Evolutionary conservation across 2,888 invertebrate genomes (phyloP).

Genomic region (Cactoblastis cactorum): DNA sequence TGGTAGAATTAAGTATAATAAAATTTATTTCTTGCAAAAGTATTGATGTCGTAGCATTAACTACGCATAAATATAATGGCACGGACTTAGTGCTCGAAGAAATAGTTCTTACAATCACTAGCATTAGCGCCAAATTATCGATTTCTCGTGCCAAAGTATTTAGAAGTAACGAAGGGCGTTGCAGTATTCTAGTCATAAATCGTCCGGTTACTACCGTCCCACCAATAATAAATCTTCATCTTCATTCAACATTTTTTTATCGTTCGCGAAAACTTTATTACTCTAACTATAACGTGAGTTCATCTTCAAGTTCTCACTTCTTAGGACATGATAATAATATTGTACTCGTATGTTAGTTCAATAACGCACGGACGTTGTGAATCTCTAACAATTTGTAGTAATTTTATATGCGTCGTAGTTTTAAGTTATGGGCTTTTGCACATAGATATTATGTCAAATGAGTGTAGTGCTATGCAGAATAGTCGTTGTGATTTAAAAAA

Average conservation of each 20-base stretch:
- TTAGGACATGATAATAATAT: background rate
- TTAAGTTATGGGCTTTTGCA: too few relatives aligned
- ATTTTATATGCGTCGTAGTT: too few relatives aligned
- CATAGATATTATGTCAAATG: too few relatives aligned
- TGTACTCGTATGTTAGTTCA: too few relatives aligned
- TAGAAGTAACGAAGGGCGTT: slow-evolving; percentile 16
- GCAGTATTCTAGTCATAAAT: slow-evolving; percentile 18
- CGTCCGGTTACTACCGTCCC: too few relatives aligned
- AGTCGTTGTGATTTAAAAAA: too few relatives aligned
- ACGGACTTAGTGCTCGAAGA: background rate
- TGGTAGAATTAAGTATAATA: too few relatives aligned
- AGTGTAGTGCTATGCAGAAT: too few relatives aligned
- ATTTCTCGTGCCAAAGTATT: slow-evolving; percentile 19
- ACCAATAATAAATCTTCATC: slow-evolving; percentile 21
- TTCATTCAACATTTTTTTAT: slow-evolving; percentile 24
- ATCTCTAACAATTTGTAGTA: too few relatives aligned
- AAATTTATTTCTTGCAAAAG: too few relatives aligned
- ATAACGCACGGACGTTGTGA: too few relatives aligned
- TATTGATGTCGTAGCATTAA: too few relatives aligned
- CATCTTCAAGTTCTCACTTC: slow-evolving; percentile 6
- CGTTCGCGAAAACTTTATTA: slow-evolving; percentile 24
- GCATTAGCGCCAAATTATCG: background rate
- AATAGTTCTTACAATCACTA: background rate
- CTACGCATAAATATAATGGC: background rate
- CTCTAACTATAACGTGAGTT: slow-evolving; percentile 16